Evolutionary conservation across 2,797 vertebrate genomes (phyloP), one percentile per base, ranked within the genome.

Genomic region (Syndactyla subalaris): DNA sequence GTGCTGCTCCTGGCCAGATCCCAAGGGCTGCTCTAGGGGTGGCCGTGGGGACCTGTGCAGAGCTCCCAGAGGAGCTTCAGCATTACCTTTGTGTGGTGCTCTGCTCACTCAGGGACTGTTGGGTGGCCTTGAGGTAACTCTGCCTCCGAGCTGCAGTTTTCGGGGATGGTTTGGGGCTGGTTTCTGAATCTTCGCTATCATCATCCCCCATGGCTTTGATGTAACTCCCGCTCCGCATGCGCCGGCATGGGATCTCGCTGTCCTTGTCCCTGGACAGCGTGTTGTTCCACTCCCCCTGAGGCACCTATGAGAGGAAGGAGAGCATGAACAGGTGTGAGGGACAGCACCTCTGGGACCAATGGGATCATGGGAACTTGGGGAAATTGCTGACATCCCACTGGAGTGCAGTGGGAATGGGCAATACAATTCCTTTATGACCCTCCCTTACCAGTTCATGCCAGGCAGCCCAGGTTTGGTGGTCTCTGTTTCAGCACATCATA

Each of bases 151-250:
- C 99, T 38, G 99, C 98, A 46, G 98, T 98, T 98, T 99, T 99
- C 5, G 99, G 99, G 21, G 99, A 99, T 65, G 99, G 99, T 97
- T 99, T 99, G 66, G 99, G 99, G 97, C 99, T 99, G 96, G 98
- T 98, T 93, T 99, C 99, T 1, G 99, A 99, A 97, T 99, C 99
- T 59, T 99, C 99, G 4, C 99, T 99, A 86, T 99, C 99, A 36
- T 99, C 99, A 95, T 99, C 99, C 77, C 98, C 99, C 99, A 99
- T 99, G 95, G 99, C 99, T 97, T 99, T 99, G 93, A 99, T 99
- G 77, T 99, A 99, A 96, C 99, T 99, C 93, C 99, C 99, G 41
- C 99, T 99, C 84, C 99, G 98, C 99, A 99, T 99, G 89, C 99
- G 98, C 59, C 99, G 98, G 94, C 99, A 99, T 2, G 99, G 99